Evolutionary conservation across 1,140 invertebrate genomes (phyloP).

Genomic region (Asbolus verrucosus): DNA sequence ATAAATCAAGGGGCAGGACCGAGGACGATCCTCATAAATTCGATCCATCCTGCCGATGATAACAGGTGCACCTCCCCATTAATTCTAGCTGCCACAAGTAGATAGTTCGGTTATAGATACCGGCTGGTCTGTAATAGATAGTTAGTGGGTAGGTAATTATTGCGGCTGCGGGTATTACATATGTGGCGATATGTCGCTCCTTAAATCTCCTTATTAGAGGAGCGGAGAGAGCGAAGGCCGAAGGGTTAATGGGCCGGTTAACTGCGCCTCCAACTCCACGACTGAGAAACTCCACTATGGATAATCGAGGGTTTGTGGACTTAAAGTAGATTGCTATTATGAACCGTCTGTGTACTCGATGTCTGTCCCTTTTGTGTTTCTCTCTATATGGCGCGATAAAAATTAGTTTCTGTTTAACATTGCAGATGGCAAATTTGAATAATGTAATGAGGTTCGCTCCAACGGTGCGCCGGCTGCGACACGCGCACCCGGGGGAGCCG

Average conservation of each 20-base stretch:
- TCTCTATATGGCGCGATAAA: slow-evolving; percentile 22
- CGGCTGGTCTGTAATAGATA: background rate
- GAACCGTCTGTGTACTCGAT: slow-evolving; percentile 36
- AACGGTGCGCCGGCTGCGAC: background rate
- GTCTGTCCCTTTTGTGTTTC: slow-evolving; percentile 27
- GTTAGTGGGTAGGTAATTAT: slow-evolving; percentile 20
- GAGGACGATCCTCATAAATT: background rate
- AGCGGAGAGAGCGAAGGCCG: slow-evolving; percentile 27
- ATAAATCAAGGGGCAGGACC: background rate
- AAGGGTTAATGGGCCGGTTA: slow-evolving; percentile 35
- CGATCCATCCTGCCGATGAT: background rate
- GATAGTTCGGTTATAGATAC: background rate
- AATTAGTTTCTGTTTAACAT: slow-evolving; percentile 36
- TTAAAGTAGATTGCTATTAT: slow-evolving; percentile 38
- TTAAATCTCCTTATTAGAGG: slow-evolving; percentile 33
- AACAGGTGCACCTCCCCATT: background rate
- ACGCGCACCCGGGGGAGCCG: too few species aligned
- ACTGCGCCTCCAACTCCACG: slow-evolving; percentile 26
- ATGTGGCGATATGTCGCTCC: slow-evolving; percentile 26
- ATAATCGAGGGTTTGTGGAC: slow-evolving; percentile 38
- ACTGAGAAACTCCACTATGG: slow-evolving; percentile 34
- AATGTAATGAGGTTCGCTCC: slow-evolving; percentile 18
- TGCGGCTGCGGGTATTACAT: slow-evolving; percentile 12
- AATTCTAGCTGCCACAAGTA: background rate
- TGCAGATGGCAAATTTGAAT: slow-evolving; percentile 23